Base-by-base conservation (phyloP, 2,113 vertebrate species). In the Calcarius ornatus region DNA sequence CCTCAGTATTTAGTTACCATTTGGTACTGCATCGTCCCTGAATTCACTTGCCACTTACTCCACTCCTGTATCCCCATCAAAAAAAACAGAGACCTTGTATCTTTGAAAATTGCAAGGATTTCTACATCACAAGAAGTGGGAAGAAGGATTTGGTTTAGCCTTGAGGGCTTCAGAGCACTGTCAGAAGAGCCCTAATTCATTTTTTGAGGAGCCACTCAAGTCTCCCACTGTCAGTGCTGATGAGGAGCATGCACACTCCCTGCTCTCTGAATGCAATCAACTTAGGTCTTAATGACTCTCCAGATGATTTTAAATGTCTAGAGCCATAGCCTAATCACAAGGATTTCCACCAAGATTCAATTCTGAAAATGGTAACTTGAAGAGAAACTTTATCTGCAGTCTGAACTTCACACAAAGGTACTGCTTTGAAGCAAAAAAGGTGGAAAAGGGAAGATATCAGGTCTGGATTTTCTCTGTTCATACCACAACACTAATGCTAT, bases 131-230 rank as follows among this genome's bases (percentile, higher is more conserved):
- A 77, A 93, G 68, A 88, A 87, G 53, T 15, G 20, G 64, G 43
- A 86, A 69, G 83, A 64, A 92, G 42, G 72, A 70, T 92, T 56
- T 80, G 12, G 72, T 78, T 88, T 80, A 78, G 60, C 33, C 73
- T 37, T 35, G 72, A 81, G 47, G 66, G n/a, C 59, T 92, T 91
- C 81, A 78, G 50, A 95, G 47, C 30, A 70, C 30, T 84, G 24
- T 33, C 69, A 95, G 69, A 94, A 94, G 63, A 95, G 69, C 79
- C 48, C 33, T 81, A 86, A 94, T 81, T 71, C 38, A 38, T 50
- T 86, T 82, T 22, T 87, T 50, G 76, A 97, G 90, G 92, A 94
- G 84, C 73, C 92, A 84, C 59, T 95, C 38, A 83, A 56, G 40
- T 70, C 51, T 75, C 33, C 65, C 17, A 48, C 81, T 86, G 56